Evolutionary conservation across 2,888 invertebrate genomes (phyloP).

Genomic region (Watsonalla cultraria): DNA sequence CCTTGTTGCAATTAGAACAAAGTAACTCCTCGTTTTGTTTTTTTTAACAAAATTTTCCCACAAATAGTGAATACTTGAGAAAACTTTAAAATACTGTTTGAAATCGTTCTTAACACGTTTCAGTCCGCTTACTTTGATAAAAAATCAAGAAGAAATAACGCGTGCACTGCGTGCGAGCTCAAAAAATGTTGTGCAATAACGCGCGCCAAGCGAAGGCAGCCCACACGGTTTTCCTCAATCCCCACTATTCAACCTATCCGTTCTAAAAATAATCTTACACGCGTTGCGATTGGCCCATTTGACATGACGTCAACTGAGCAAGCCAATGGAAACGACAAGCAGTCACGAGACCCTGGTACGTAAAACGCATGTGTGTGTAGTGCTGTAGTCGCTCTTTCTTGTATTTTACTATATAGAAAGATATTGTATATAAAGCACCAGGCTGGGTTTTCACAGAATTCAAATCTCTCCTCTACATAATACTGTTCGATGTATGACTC

Average conservation of each 20-base stretch:
- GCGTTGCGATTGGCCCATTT: slow-evolving; percentile 42
- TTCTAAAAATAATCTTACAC: slow-evolving; percentile 66
- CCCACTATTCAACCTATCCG: slow-evolving; percentile 48
- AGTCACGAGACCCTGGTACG: slow-evolving; percentile 58
- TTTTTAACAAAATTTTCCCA: slow-evolving; percentile 21
- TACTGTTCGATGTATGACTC: too few relatives aligned
- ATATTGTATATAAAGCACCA: background rate
- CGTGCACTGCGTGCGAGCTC: slow-evolving; percentile 46
- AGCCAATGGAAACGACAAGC: slow-evolving; percentile 48
- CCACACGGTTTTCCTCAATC: slow-evolving; percentile 60
- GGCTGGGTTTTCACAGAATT: background rate
- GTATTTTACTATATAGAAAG: background rate
- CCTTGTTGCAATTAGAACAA: slow-evolving; percentile 48
- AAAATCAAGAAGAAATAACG: slow-evolving; percentile 13
- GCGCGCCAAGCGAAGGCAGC: slow-evolving; percentile 22
- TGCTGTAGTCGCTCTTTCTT: background rate
- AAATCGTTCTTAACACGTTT: slow-evolving; percentile 5
- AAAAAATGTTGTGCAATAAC: slow-evolving; percentile 70
- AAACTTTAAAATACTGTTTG: slow-evolving; percentile 7
- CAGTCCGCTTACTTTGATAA: slow-evolving; percentile 6
- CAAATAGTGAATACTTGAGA: slow-evolving; percentile 18
- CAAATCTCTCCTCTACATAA: background rate
- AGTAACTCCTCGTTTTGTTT: slow-evolving; percentile 39
- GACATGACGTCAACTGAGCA: slow-evolving; percentile 55
- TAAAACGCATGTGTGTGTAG: background rate